Evolutionary conservation across 2,797 vertebrate species (phyloP), one percentile per base, ranked within the genome.

Genomic region (Apodemus agrarius): DNA sequence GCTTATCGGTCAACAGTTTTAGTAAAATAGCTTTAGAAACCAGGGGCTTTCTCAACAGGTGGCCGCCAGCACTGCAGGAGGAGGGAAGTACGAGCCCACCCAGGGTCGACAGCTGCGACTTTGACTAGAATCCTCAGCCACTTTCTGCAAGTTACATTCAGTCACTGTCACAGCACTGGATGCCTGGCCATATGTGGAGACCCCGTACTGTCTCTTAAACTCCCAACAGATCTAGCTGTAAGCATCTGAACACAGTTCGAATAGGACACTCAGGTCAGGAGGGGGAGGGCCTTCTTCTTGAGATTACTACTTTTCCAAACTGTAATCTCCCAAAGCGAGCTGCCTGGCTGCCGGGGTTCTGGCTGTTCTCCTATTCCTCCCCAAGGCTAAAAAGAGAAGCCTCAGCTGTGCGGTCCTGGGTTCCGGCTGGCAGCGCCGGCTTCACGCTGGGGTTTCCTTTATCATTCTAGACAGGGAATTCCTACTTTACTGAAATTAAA

Each of bases 21-120:
- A 98, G 97, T 94, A 97, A 98, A 98, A 98, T 92, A 98, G 98
- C 93, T 93, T 96, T 98, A 98, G 95, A 98, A 98, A 98, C 98
- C 95, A 98, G 97, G 97, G 89, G 92, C 97, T 96, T 95, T 89
- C 16, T 92, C 63, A 82, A 54, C 2, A 52, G 34, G 92, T 97
- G 10, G 52, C 97, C 34, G 10, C 69, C 95, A 95, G 92, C 92
- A 98, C 96, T 43, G 88, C 93, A 96, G 96, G 95, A 97, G 96
- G 90, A 92, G 89, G 88, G 88, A 57, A 92, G 96, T 94, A 24
- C 97, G 92, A 80, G 96, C 89, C 96, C 46, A 97, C 95, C 95
- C 96, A 97, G 96, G 82, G 97, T 95, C 97, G 96, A 98, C 97
- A 96, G 95, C 97, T 97, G 96, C 95, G 82, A 98, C 96, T 97